Percentiles rank a stretch among this genome's conserved stretches.
Conservation (phyloP, 2,888 invertebrate species). For the Ectobius pallidus region DNA sequence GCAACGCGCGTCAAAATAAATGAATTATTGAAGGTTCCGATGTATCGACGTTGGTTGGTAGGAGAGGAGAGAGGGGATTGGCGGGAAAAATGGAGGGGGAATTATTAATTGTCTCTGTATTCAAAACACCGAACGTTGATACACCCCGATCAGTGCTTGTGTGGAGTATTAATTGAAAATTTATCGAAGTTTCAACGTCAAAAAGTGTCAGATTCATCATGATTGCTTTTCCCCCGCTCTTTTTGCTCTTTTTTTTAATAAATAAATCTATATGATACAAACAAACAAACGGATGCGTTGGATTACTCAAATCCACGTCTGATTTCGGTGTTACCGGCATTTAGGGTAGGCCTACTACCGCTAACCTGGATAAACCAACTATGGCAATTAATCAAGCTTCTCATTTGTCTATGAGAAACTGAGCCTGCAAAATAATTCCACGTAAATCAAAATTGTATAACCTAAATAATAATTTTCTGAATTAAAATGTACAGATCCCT, state of each 20-base stretch:
- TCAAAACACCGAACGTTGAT: conserved; percentile 35
- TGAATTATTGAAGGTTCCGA: conserved; percentile 43
- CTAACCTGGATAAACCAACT: conserved; percentile 18
- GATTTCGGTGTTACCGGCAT: conserved; percentile 31
- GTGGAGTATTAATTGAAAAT: conserved; percentile 43
- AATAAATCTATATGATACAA: conserved; percentile 30
- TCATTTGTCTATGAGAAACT: conserved; percentile 28
- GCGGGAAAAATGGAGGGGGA: neutral
- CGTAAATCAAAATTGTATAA: conserved; percentile 12
- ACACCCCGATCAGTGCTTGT: conserved; percentile 30
- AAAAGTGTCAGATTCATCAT: conserved; percentile 43
- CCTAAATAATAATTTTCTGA: conserved; percentile 3
- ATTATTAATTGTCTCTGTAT: conserved; percentile 38
- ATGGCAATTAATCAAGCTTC: conserved; percentile 27
- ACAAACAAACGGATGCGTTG: conserved; percentile 29
- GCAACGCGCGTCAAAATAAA: conserved; percentile 26
- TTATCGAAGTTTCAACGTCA: conserved; percentile 44
- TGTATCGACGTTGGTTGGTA: conserved; percentile 38
- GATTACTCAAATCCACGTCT: conserved; percentile 36
- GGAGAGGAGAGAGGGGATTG: neutral
- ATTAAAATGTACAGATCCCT: neutral
- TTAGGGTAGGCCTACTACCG: conserved; percentile 10
- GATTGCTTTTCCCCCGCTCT: conserved; percentile 25
- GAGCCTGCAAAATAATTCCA: conserved; percentile 8
- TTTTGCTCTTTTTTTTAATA: conserved; percentile 20